Evolutionary conservation across 2,113 vertebrate genomes (phyloP), one percentile per base, ranked within the genome.

Genomic region (Cyanoliseus patagonus): DNA sequence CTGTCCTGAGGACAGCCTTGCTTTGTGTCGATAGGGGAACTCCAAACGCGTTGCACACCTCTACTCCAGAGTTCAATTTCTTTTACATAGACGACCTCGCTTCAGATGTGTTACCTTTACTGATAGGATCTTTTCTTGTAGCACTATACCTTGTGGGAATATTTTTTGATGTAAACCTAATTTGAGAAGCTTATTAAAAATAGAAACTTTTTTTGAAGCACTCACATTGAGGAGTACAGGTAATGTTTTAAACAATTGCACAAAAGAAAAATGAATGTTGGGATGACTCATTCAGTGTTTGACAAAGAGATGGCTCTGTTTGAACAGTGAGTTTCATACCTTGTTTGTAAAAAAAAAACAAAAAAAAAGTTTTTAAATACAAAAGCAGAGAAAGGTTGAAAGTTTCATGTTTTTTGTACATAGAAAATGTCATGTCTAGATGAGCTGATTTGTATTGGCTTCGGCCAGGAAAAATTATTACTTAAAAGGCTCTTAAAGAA

Each of bases 211-310:
- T 98, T 98, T 98, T 97, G 98, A 98, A 98, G 99, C 98, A 98
- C 98, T 98, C 99, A 99, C 98, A 97, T 98, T 98, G 98, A 99
- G 98, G 98, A 98, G 98, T 98, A 99, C 98, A 98, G 98, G 98
- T 99, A 98, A 98, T 98, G 97, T 98, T 98, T 96, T 98, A 94
- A 97, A 97, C 97, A 98, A 98, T 99, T 99, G 99, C 99, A 99
- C 99, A 99, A 98, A 98, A 98, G 98, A 98, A 98, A 98, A 98
- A 98, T 99, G 98, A 99, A 99, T 99, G 99, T 99, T 98, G 97
- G 98, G 98, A 98, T 97, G 98, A 98, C 98, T 98, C 96, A 98
- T 99, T 99, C 98, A 98, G 98, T 98, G 98, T 99, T 99, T 98
- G 97, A 98, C 98, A 98, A 98, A 98, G 98, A 98, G 96, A 98